Percentiles rank a stretch among this genome's conserved stretches.
phyloP scores from a whole-genome alignment of 2,113 vertebrate genomes.

The Oncorhynchus nerka region DNA sequence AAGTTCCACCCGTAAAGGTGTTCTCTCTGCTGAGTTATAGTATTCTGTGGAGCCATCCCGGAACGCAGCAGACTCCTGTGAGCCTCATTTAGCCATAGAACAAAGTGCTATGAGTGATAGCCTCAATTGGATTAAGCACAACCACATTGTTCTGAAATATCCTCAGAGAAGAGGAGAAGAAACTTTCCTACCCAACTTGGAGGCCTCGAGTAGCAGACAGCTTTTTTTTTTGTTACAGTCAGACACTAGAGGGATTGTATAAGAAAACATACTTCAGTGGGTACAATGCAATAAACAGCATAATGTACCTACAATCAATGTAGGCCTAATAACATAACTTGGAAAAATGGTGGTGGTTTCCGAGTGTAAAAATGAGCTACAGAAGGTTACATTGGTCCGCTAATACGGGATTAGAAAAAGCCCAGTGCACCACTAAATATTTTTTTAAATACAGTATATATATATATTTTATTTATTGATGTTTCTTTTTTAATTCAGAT shows the following conservation, averaged over 20 bases:
- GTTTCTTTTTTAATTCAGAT: too few species aligned
- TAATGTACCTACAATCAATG: neutral
- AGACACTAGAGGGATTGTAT: neutral
- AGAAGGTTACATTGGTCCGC: too few species aligned
- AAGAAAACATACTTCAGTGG: neutral
- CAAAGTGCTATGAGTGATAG: slow-evolving; percentile 56
- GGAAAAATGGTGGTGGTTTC: neutral
- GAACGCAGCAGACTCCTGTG: slow-evolving; percentile 46
- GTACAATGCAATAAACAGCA: neutral
- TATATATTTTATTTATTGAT: too few species aligned
- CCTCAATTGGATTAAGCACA: slow-evolving; percentile 57
- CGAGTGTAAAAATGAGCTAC: neutral
- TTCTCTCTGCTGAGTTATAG: slow-evolving; percentile 69
- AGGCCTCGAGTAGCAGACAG: slow-evolving; percentile 17
- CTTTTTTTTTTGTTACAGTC: neutral
- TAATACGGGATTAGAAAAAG: too few species aligned
- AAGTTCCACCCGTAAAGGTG: slow-evolving; percentile 64
- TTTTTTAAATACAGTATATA: too few species aligned
- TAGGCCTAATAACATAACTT: neutral
- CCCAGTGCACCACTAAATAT: too few species aligned
- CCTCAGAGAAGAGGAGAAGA: slow-evolving; percentile 35
- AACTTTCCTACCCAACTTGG: slow-evolving; percentile 37
- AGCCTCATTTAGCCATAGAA: slow-evolving; percentile 63
- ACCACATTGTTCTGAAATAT: slow-evolving; percentile 47
- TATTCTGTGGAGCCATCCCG: slow-evolving; percentile 24